Evolutionary conservation across 2,797 vertebrate species (phyloP).

Genomic region (Oryzias sinensis): DNA sequence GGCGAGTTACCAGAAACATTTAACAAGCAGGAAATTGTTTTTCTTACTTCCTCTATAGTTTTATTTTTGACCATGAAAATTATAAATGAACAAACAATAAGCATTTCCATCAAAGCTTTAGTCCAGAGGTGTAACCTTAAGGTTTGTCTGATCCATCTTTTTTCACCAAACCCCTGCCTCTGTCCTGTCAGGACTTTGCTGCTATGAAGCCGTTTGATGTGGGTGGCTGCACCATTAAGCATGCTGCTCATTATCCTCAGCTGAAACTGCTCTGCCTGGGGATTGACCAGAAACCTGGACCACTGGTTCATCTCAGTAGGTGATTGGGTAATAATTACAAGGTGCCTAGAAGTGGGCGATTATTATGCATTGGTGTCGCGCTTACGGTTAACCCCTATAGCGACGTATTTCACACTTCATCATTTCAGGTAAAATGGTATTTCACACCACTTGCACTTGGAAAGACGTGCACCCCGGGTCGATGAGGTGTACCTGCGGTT

Average conservation of each 20-base stretch:
- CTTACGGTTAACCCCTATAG: conserved; percentile 54
- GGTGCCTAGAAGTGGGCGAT: conserved; percentile 58
- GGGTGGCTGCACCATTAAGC: conserved; percentile 24
- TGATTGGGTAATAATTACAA: conserved; percentile 63
- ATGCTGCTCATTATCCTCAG: conserved; percentile 36
- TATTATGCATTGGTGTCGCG: conserved; percentile 71
- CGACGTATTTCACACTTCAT: conserved; percentile 75
- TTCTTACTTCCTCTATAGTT: too few species aligned
- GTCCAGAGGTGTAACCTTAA: conserved; percentile 1
- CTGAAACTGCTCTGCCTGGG: conserved; percentile 34
- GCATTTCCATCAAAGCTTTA: conserved; percentile 1
- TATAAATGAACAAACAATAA: background rate
- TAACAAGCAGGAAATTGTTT: too few species aligned
- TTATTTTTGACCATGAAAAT: background rate
- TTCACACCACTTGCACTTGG: conserved; percentile 70
- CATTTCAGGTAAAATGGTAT: conserved; percentile 65
- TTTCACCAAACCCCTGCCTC: conserved; percentile 17
- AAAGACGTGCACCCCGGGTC: conserved; percentile 53
- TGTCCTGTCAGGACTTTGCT: conserved; percentile 13
- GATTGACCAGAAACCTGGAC: conserved; percentile 45
- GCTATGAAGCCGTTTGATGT: conserved; percentile 38
- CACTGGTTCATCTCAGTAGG: conserved; percentile 57
- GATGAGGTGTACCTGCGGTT: conserved; percentile 59
- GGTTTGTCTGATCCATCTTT: conserved; percentile 6
- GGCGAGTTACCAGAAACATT: conserved; percentile 31